Evolutionary conservation across 1,140 invertebrate species (phyloP).

Genomic region (Halictus rubicundus): DNA sequence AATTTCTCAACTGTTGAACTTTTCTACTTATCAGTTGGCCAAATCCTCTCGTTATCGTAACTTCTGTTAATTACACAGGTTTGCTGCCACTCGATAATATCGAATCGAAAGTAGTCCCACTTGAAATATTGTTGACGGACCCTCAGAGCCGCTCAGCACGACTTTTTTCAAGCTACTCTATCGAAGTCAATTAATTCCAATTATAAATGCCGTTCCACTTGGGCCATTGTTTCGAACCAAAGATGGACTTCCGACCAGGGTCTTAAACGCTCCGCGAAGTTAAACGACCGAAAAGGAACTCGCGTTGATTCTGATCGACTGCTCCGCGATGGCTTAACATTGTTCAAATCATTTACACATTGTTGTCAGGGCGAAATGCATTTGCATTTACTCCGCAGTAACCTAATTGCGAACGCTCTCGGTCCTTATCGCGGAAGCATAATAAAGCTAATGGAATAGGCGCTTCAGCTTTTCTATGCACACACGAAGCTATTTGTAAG

Average conservation of each 20-base stretch:
- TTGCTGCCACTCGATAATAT: conserved; percentile 36
- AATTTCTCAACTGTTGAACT: conserved; percentile 28
- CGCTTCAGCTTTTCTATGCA: too few relatives aligned
- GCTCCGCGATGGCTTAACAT: background rate
- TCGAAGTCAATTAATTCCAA: conserved; percentile 34
- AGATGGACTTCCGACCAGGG: background rate
- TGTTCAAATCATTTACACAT: background rate
- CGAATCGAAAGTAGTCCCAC: conserved; percentile 23
- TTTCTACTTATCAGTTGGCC: conserved; percentile 28
- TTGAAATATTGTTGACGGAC: conserved; percentile 29
- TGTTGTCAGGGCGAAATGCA: background rate
- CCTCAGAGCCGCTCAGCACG: background rate
- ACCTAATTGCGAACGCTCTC: too few relatives aligned
- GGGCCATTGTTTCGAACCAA: conserved; percentile 8
- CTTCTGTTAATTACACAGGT: conserved; percentile 39
- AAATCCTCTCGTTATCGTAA: conserved; percentile 37
- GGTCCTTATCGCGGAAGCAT: too few relatives aligned
- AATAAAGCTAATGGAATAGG: too few relatives aligned
- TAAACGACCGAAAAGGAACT: background rate
- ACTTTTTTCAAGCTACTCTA: conserved; percentile 4
- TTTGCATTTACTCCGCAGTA: background rate
- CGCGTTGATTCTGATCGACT: background rate
- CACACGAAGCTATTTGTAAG: too few relatives aligned
- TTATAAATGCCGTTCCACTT: conserved; percentile 27
- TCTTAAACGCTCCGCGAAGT: background rate